Evolutionary conservation across 2,888 invertebrate species (phyloP).

Genomic region (Sphinx pinastri): DNA sequence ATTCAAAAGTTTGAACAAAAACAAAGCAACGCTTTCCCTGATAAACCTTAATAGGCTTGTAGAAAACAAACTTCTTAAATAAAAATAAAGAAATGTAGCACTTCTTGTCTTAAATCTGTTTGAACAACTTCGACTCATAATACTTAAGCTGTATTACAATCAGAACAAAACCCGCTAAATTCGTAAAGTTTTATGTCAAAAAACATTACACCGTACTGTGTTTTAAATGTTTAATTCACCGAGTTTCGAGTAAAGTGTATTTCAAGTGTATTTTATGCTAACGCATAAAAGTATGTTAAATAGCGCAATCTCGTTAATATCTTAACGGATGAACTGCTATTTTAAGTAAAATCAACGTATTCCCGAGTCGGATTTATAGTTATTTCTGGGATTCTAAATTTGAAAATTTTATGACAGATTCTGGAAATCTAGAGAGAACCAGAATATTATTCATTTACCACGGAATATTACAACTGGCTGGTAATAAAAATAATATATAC

Average conservation of each 20-base stretch:
- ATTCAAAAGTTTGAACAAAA: background rate
- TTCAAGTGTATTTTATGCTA: background rate
- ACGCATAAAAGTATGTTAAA: background rate
- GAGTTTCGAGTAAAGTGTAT: background rate
- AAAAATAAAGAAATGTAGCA: constrained; percentile 24
- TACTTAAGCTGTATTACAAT: constrained; percentile 22
- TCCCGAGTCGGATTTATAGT: too few relatives aligned
- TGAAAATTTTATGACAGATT: too few relatives aligned
- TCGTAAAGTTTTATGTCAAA: constrained; percentile 24
- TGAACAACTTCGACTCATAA: constrained; percentile 24
- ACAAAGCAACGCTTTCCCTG: background rate
- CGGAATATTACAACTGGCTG: too few relatives aligned
- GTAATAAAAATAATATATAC: too few relatives aligned
- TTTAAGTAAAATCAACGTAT: background rate
- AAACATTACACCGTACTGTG: constrained; percentile 8
- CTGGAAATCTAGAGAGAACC: too few relatives aligned
- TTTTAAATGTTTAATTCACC: constrained; percentile 19
- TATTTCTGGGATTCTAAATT: too few relatives aligned
- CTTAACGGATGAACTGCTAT: background rate
- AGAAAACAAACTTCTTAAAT: constrained; percentile 20
- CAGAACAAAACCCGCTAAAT: constrained; percentile 22
- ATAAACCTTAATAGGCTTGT: constrained; percentile 20
- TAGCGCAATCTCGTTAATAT: background rate
- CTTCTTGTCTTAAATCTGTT: constrained; percentile 23
- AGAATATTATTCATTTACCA: too few relatives aligned